Base-by-base conservation (phyloP, 2,888 invertebrate genomes). In the Rhagonycha lutea region DNA sequence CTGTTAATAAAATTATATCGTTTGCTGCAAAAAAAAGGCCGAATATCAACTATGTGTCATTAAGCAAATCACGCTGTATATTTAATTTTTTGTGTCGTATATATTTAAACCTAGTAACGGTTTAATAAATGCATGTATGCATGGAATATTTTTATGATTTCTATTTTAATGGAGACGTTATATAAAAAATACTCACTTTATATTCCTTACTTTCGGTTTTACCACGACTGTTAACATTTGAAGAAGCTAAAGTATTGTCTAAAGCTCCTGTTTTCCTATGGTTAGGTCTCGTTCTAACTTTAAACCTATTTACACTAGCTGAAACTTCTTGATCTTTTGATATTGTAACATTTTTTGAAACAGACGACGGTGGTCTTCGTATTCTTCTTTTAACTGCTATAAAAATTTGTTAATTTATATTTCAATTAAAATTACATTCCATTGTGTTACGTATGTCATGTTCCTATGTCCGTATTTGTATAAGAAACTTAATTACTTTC, bases 191-290 rank as follows among this genome's bases (percentile, higher is more conserved):
- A 65, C 83, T 83, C 80, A 91, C 91, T 89, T 94, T 94, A 84
- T 94, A 93, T 69, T 93, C 93, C 89, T 93, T 92, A 82, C 93
- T 92, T 78, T 92, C 91, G 80, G 92, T 92, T 77, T 91, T 91
- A 14, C 67, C 29, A 47, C 24, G 26, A 28, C 28, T 75, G 75
- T 87, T 87, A 11, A 68, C 70, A 77, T 91, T 90, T 76, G 87
- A 85, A 65, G 91, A 90, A 69, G 88, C 85, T 9, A 90, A 88
- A 4, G 89, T 86, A 9, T 91, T 89, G 4, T 90, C 90, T 79
- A 91, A 91, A 82, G 91, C 86, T 0, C 89, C 89, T 0, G 90
- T 90, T 79, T 86, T 85, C 81, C 90, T 90, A 18, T 91, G 90
- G n/a, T 91, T 88, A 83, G 91, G 85, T 87, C 93, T 83, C 85